Conservation (phyloP, 2,113 vertebrate species). For the Leucosticte australis region DNA sequence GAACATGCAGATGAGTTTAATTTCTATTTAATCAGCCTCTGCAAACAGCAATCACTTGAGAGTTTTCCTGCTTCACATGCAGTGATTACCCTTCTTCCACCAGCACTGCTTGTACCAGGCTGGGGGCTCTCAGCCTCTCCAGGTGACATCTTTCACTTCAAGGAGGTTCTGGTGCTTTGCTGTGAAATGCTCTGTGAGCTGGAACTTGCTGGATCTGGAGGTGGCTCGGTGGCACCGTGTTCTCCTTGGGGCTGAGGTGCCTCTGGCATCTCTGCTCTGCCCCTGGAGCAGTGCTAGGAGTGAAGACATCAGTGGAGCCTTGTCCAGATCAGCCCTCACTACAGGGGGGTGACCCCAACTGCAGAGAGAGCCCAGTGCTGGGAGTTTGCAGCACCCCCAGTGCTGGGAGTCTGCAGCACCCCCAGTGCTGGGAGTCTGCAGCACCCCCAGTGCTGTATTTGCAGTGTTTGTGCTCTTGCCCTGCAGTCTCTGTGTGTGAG, state of each 20-base stretch:
- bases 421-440: background rate
- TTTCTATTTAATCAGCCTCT: constrained; percentile 67
- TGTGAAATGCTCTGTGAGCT: background rate
- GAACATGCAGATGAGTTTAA: constrained; percentile 59
- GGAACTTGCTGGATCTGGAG: background rate
- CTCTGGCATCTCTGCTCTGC: background rate
- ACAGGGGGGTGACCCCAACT: background rate
- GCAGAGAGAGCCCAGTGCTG: background rate
- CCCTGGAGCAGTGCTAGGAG: fast-evolving
- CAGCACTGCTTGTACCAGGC: background rate
- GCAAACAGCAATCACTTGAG: constrained; percentile 68
- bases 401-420: too few species aligned
- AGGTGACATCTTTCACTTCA: background rate
- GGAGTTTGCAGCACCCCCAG: background rate
- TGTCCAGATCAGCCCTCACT: background rate
- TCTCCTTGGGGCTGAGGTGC: background rate
- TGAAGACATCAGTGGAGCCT: fast-evolving
- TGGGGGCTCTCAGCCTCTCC: background rate
- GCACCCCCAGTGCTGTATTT: background rate
- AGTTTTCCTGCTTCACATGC: constrained; percentile 16
- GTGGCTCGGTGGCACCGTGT: fast-evolving
- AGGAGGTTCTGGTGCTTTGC: background rate
- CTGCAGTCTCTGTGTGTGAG: too few species aligned
- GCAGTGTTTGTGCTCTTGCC: background rate
- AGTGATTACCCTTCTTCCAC: constrained; percentile 43